Evolutionary conservation across 64 coral and sea anemone species (phyloP).

Genomic region (Montipora sp.): DNA sequence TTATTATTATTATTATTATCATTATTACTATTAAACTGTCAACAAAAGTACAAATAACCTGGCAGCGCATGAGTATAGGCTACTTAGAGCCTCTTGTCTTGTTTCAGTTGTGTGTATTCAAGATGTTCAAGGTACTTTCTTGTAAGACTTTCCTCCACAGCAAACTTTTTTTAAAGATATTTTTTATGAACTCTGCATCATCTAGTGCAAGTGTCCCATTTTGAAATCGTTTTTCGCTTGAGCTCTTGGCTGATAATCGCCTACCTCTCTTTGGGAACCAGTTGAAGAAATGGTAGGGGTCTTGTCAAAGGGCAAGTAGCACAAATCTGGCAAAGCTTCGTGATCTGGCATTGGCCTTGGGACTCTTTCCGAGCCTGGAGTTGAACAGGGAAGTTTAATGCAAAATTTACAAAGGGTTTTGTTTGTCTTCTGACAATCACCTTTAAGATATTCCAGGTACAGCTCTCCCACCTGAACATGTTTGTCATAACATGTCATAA

Average conservation of each 20-base stretch:
- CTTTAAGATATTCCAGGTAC: conserved; percentile 25
- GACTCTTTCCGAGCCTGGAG: conserved; percentile 36
- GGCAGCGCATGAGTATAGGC: too few relatives aligned
- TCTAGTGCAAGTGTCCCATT: too few relatives aligned
- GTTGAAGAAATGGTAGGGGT: conserved; percentile 55
- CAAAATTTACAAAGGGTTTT: too few relatives aligned
- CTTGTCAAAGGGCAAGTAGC: not conserved
- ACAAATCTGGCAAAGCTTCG: too few relatives aligned
- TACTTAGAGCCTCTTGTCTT: too few relatives aligned
- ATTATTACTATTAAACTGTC: too few relatives aligned
- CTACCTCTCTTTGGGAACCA: not conserved
- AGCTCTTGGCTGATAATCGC: too few relatives aligned
- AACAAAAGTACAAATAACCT: too few relatives aligned
- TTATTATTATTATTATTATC: too few relatives aligned
- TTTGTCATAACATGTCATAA: conserved; percentile 1
- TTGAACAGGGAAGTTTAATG: too few relatives aligned
- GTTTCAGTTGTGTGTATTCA: conserved; percentile 25
- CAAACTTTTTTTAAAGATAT: conserved; percentile 60
- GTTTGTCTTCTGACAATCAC: too few relatives aligned
- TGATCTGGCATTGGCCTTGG: conserved; percentile 62
- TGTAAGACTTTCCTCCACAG: conserved; percentile 51
- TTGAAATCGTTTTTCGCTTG: too few relatives aligned
- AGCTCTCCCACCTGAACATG: conserved; percentile 55
- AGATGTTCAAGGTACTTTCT: conserved; percentile 38
- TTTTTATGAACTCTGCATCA: conserved; percentile 18